These are phyloP conservation scores for Glossophaga mutica DNA, from an alignment of 2,797 vertebrate genomes.

Conservation along the genomic window DNA sequence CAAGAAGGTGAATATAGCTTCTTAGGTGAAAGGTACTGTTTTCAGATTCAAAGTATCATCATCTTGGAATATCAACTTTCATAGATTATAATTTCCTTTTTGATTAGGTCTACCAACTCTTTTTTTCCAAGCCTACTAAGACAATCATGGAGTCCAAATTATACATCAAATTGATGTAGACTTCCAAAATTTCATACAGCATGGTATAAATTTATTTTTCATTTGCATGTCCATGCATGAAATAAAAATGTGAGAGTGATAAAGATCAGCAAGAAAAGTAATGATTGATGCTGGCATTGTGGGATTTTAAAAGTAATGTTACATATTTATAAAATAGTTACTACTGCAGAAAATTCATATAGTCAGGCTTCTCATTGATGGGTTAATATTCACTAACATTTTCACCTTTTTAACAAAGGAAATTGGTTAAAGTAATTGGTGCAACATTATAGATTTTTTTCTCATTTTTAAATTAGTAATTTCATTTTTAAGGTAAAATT, in stretches of 20 bases:
- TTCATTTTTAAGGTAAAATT: conserved; percentile 16
- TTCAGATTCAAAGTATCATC: neutral
- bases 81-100: conserved; percentile 15
- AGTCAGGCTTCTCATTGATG: neutral
- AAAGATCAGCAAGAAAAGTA: neutral
- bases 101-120: neutral
- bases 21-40: neutral
- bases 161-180: neutral
- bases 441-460: neutral
- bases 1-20: neutral
- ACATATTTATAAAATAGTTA: neutral
- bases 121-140: neutral
- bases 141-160: neutral
- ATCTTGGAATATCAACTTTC: neutral
- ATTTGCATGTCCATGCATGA: neutral
- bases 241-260: neutral
- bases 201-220: neutral
- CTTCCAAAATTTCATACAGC: neutral
- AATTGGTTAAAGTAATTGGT: neutral
- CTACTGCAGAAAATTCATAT: neutral
- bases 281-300: neutral
- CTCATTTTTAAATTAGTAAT: neutral
- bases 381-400: neutral
- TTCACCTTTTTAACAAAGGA: neutral
- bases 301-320: neutral